A percentile compares a stretch with the other conserved stretches of the same genome.
Evolutionary conservation across 2,888 invertebrate genomes (phyloP).

Genomic region (Acanthosepion pharaonis): DNA sequence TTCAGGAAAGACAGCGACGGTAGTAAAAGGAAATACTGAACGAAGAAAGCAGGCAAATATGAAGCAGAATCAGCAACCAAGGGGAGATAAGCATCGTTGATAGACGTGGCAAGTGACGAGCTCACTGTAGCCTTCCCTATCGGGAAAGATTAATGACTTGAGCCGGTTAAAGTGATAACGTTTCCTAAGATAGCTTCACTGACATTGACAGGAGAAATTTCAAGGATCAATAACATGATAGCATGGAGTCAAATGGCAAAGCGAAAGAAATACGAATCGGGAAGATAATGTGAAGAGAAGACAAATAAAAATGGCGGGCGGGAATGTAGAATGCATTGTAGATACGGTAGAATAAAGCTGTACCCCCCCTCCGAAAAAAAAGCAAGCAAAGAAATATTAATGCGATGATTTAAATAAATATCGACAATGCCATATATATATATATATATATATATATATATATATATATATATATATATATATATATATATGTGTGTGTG

Average conservation of each 20-base stretch:
- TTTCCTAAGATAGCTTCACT: neutral
- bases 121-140: neutral
- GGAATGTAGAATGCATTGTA: no score
- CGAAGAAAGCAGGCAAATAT: neutral
- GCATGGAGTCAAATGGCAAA: conserved; percentile 2
- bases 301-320: neutral
- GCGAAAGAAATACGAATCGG: neutral
- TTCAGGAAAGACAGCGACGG: neutral
- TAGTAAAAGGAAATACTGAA: neutral
- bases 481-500: no score
- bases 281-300: neutral
- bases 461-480: no score
- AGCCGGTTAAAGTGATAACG: conserved; percentile 8
- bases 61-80: neutral
- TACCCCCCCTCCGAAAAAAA: no score
- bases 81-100: conserved; percentile 24
- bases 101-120: neutral
- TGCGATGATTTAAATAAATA: neutral
- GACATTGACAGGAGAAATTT: neutral
- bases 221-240: conserved; percentile 8
- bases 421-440: neutral
- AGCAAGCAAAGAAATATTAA: neutral
- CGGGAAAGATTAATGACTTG: neutral
- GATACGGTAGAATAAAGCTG: neutral
- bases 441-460: no score